Conservation (phyloP, 2,797 vertebrate genomes). For the Phalloptychus januarius region DNA sequence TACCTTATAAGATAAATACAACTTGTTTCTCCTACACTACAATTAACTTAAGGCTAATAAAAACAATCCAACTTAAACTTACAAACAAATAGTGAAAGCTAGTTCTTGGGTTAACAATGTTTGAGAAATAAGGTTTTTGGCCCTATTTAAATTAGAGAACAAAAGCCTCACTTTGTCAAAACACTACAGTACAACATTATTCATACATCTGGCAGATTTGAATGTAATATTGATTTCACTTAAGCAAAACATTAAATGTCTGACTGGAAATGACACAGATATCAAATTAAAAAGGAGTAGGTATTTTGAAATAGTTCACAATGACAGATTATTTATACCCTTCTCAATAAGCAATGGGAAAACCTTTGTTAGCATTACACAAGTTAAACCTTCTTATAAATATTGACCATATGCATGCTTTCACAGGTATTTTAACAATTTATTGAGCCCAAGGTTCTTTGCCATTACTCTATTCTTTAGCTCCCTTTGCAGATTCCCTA, state of each 20-base stretch:
- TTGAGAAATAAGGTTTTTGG: not conserved
- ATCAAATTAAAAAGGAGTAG: not conserved
- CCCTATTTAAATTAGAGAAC: not conserved
- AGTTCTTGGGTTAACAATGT: not conserved
- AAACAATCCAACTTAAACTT: not conserved
- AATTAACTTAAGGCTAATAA: not conserved
- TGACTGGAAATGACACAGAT: not conserved
- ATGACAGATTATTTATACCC: not conserved
- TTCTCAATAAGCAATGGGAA: not conserved
- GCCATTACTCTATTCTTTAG: not conserved
- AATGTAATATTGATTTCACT: not conserved
- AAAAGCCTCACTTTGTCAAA: not conserved
- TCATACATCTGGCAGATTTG: not conserved
- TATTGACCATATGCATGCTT: not conserved
- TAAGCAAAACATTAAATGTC: not conserved
- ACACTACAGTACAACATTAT: not conserved
- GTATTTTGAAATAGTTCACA: not conserved
- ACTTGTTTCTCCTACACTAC: not conserved
- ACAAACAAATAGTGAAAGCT: not conserved
- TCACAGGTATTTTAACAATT: not conserved
- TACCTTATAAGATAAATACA: not conserved
- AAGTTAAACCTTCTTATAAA: not conserved
- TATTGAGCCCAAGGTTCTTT: not conserved
- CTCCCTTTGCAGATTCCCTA: not conserved
- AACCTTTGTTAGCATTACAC: not conserved